phyloP scores from a whole-genome alignment of 2,888 invertebrate genomes.

The Pseudococcus jackbeardsleyi region DNA sequence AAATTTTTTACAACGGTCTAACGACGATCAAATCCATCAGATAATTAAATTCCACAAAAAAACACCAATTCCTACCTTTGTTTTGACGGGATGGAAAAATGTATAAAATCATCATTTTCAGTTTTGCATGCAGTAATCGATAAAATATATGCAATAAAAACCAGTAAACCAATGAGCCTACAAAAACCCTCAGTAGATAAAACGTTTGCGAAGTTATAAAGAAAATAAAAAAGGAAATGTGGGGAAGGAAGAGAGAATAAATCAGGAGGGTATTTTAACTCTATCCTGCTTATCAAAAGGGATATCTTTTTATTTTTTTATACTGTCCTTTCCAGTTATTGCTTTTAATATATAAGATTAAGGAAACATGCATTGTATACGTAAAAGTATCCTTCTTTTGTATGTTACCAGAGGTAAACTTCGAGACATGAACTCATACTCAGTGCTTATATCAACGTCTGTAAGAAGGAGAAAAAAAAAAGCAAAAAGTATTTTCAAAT shows the following conservation, averaged over 20 bases:
- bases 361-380: constrained; percentile 64
- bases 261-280: constrained; percentile 62
- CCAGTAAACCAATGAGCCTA: constrained; percentile 19
- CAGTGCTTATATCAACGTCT: constrained; percentile 56
- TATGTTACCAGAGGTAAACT: constrained; percentile 59
- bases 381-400: constrained; percentile 61
- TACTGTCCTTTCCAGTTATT: constrained; percentile 64
- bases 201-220: constrained; percentile 11
- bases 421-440: constrained; percentile 62
- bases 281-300: constrained; percentile 61
- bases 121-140: constrained; percentile 28
- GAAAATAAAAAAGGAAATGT: constrained; percentile 43
- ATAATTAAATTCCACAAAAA: neutral
- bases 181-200: constrained; percentile 48
- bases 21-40: neutral
- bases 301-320: constrained; percentile 61
- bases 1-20: neutral
- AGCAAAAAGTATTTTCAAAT: constrained; percentile 63
- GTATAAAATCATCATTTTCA: constrained; percentile 29
- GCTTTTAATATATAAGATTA: constrained; percentile 65
- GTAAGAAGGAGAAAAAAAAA: constrained; percentile 55
- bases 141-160: constrained; percentile 53
- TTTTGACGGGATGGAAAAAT: neutral
- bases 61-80: neutral
- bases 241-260: constrained; percentile 59